Evolutionary conservation across 2,113 vertebrate species (phyloP).

Genomic region (Ondatra zibethicus): DNA sequence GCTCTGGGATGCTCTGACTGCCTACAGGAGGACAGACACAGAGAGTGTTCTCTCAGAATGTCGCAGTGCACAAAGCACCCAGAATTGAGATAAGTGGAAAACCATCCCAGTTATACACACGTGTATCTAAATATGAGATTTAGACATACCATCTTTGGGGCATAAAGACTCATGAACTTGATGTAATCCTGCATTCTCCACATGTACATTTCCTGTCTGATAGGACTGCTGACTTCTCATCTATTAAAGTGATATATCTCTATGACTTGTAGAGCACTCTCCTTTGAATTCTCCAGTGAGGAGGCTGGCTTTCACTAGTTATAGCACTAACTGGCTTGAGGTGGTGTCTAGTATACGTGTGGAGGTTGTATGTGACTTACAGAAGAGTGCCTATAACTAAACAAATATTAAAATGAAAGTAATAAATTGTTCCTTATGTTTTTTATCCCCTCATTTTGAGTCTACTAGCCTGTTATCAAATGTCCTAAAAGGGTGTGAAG

Average conservation of each 20-base stretch:
- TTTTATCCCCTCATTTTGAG: background rate
- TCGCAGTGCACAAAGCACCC: background rate
- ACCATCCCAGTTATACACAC: background rate
- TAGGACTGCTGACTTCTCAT: background rate
- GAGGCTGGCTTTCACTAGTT: background rate
- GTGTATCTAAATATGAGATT: background rate
- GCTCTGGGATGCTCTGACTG: background rate
- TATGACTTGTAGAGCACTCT: background rate
- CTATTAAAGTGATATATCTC: background rate
- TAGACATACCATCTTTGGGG: background rate
- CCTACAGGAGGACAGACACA: too few relatives aligned
- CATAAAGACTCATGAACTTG: background rate
- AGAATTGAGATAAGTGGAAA: background rate
- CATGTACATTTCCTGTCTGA: background rate
- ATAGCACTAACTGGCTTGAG: background rate
- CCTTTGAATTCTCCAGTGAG: background rate
- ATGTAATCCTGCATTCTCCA: background rate
- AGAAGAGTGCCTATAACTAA: background rate
- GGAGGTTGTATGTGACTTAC: background rate
- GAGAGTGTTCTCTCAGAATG: background rate
- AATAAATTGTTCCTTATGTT: background rate
- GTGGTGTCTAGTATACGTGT: background rate
- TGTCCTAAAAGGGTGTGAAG: background rate
- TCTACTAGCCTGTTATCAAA: background rate
- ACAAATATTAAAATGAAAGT: background rate